phyloP scores from a whole-genome alignment of 1,140 invertebrate species.

The Babylonia areolata region DNA sequence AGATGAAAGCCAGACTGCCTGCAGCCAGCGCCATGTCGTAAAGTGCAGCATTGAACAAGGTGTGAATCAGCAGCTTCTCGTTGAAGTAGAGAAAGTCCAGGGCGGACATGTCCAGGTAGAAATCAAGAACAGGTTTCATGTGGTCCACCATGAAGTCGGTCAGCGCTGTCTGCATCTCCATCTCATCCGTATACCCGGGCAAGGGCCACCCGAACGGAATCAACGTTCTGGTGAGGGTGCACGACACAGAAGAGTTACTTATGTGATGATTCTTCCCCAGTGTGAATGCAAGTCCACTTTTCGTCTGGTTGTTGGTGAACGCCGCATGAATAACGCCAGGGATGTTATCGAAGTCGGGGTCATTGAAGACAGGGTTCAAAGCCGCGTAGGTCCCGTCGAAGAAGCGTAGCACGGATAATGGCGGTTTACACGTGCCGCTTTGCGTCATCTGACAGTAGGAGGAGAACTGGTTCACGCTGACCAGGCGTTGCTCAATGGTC shows the following conservation, averaged over 20 bases:
- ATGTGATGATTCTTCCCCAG: slow-evolving; percentile 43
- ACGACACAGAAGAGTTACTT: slow-evolving; percentile 8
- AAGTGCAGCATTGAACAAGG: slow-evolving; percentile 50
- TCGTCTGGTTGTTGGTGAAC: slow-evolving; percentile 43
- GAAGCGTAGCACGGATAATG: neutral
- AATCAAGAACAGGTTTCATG: slow-evolving; percentile 43
- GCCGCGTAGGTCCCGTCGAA: neutral
- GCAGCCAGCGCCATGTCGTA: slow-evolving; percentile 56
- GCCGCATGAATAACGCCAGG: slow-evolving; percentile 43
- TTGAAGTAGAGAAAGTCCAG: slow-evolving; percentile 52
- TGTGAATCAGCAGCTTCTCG: slow-evolving; percentile 42
- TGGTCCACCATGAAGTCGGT: slow-evolving; percentile 32
- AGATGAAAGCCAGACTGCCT: slow-evolving; percentile 61
- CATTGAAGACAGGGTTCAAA: slow-evolving; percentile 47
- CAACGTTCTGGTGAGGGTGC: slow-evolving; percentile 29
- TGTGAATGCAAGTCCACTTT: neutral
- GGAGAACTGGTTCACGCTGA: neutral
- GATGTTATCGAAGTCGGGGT: slow-evolving; percentile 52
- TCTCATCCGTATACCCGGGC: neutral
- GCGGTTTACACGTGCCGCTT: slow-evolving; percentile 25
- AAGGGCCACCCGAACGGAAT: slow-evolving; percentile 28
- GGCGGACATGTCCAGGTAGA: slow-evolving; percentile 5
- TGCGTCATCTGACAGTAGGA: neutral
- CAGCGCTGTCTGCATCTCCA: neutral
- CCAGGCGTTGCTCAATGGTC: slow-evolving; percentile 46